Percentiles rank a stretch among this genome's conserved stretches.
These are phyloP conservation scores for Perizoma affinitatum DNA, from an alignment of 2,888 invertebrate genomes.

Conservation along the genomic window DNA sequence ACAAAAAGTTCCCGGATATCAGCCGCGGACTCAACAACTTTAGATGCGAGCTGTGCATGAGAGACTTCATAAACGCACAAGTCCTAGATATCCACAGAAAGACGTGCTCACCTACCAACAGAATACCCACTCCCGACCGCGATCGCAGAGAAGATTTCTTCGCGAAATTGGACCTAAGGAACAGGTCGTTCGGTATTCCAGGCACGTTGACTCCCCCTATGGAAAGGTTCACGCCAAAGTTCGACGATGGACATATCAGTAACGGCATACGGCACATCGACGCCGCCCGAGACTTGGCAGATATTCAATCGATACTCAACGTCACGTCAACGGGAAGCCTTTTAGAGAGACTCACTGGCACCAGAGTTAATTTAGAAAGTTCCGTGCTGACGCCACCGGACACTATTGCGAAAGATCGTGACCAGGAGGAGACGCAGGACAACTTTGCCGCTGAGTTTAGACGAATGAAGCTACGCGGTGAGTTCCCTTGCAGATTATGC, in stretches of 20 bases:
- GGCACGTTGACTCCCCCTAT: conserved; percentile 74
- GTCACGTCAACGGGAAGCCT: conserved; percentile 89
- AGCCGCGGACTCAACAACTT: conserved; percentile 88
- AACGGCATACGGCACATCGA: conserved; percentile 80
- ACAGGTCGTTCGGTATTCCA: conserved; percentile 85
- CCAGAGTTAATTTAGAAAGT: conserved; percentile 71
- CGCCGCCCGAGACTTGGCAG: conserved; percentile 90
- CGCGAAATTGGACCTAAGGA: conserved; percentile 90
- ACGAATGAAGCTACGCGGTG: conserved; percentile 94
- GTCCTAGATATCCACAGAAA: conserved; percentile 88
- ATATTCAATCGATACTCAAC: conserved; percentile 92
- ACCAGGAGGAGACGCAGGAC: conserved; percentile 90
- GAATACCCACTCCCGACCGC: conserved; percentile 80
- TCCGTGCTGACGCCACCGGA: conserved; percentile 75
- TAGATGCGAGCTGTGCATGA: conserved; percentile 87
- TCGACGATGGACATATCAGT: conserved; percentile 66
- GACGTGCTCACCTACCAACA: conserved; percentile 65
- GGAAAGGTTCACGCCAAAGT: conserved; percentile 72
- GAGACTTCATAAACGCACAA: conserved; percentile 88
- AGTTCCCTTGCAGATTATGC: conserved; percentile 96
- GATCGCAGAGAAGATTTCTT: conserved; percentile 91
- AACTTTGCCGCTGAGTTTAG: conserved; percentile 93
- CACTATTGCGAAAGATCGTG: conserved; percentile 69
- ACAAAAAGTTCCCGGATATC: conserved; percentile 91
- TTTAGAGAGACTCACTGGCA: conserved; percentile 85